Base-by-base conservation (phyloP, 2,888 invertebrate species). In the Mylabris sibirica region DNA sequence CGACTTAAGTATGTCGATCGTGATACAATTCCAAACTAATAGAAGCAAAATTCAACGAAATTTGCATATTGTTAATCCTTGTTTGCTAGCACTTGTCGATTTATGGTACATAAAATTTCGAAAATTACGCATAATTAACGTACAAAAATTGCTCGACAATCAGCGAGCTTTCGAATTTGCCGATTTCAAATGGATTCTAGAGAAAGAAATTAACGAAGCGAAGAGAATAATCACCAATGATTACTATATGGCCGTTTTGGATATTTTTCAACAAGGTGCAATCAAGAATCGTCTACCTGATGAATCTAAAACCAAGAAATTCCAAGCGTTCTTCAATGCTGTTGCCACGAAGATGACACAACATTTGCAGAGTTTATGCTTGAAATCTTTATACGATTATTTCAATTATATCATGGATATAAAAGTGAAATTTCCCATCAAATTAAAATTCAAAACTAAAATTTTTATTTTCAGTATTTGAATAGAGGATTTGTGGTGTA, bases 331-430 rank as follows among this genome's bases (percentile, higher is more conserved):
- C 84, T 97, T 93, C 82, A 93, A 96, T 82, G 93, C 95, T 77
- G 90, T 96, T 1, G 92, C 92, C 0, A 91, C 92, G 34, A 87
- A 97, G 57, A 97, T 97, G 97, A 94, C 95, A 0, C 91, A 91
- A 77, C 94, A 97, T 78, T 86, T 98, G 67, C 95, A 96, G 82
- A 90, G 90, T 24, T 83, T 97, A 38, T 94, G 94, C 74, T 86
- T 95, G 59, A 89, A 91, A 76, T 96, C 96, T 4, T 89, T 97
- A 78, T 86, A 89, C 63, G 92, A 93, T 73, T 97, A 90, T 80
- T 91, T 93, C 1, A 86, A 92, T 62, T 94, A 93, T 75, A 88
- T 97, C 44, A 87, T 91, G 74, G 93, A 93, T 80, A 90, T 92
- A 75, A 90, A 90, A 81, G 96, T 95, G 87, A 80, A 17, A 85